Percentiles rank a stretch among this genome's conserved stretches.
phyloP scores from a whole-genome alignment of 2,888 invertebrate genomes.

The Leucania comma region DNA sequence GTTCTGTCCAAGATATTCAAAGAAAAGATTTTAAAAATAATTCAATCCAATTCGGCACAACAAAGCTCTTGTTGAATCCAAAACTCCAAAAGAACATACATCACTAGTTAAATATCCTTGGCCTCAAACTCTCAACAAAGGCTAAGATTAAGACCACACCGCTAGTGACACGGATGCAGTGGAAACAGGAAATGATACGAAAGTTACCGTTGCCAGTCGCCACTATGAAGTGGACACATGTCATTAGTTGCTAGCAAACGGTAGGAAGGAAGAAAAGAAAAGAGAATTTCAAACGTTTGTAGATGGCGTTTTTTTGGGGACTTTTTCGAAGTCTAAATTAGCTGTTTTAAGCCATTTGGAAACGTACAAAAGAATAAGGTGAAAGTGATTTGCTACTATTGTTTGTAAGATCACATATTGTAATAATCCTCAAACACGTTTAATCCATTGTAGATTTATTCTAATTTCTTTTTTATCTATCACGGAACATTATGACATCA shows the following conservation, averaged over 20 bases:
- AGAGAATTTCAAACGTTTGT: slow-evolving; percentile 14
- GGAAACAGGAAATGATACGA: slow-evolving; percentile 49
- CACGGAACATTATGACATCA: background rate
- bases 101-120: slow-evolving; percentile 19
- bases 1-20: no score
- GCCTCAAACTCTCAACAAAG: slow-evolving; percentile 14
- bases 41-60: background rate
- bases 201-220: slow-evolving; percentile 45
- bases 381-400: background rate
- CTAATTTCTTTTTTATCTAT: background rate
- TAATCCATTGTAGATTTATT: background rate
- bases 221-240: slow-evolving; percentile 47
- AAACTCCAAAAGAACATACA: background rate
- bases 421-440: background rate
- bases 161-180: slow-evolving; percentile 47
- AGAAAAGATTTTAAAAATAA: no score
- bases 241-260: slow-evolving; percentile 46
- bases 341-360: background rate
- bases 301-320: background rate
- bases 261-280: slow-evolving; percentile 6
- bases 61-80: background rate
- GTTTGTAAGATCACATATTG: background rate
- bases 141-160: slow-evolving; percentile 51
- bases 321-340: background rate
- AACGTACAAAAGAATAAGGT: background rate